Evolutionary conservation across 2,113 vertebrate species (phyloP).

Genomic region (Sphaerodactylus townsendi): DNA sequence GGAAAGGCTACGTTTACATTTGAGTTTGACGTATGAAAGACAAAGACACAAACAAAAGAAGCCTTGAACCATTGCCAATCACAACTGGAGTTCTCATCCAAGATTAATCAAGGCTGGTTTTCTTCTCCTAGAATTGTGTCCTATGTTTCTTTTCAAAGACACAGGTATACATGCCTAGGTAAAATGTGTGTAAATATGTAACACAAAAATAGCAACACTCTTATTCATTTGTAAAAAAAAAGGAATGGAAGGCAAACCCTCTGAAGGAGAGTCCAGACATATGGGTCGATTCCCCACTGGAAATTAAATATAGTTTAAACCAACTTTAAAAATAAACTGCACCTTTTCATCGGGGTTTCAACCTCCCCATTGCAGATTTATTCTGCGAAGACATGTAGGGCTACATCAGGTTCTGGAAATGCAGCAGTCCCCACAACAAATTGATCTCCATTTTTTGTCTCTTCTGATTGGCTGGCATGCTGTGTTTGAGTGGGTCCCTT

Average conservation of each 20-base stretch:
- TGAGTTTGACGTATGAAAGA: constrained; percentile 43
- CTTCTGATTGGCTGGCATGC: too few relatives aligned
- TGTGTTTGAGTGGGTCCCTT: too few relatives aligned
- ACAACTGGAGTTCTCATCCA: constrained; percentile 23
- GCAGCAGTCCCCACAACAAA: too few relatives aligned
- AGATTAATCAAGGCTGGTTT: constrained; percentile 1
- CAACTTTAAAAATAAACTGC: too few relatives aligned
- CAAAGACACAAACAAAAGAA: constrained; percentile 30
- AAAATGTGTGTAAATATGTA: not conserved
- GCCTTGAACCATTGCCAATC: constrained; percentile 21
- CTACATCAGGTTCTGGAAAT: too few relatives aligned
- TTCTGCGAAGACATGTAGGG: too few relatives aligned
- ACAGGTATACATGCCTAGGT: not conserved
- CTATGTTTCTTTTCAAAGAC: not conserved
- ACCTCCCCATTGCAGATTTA: too few relatives aligned
- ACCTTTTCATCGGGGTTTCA: too few relatives aligned
- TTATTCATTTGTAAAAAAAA: not conserved
- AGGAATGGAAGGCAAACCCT: not conserved
- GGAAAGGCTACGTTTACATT: constrained; percentile 53
- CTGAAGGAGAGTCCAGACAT: not conserved
- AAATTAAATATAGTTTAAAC: too few relatives aligned
- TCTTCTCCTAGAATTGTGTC: not conserved
- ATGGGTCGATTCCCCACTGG: too few relatives aligned
- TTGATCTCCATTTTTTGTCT: too few relatives aligned
- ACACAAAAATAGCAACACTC: not conserved